A percentile compares a stretch with the other conserved stretches of the same genome.
Evolutionary conservation across 2,888 invertebrate species (phyloP).

Genomic region (Spodoptera exigua): DNA sequence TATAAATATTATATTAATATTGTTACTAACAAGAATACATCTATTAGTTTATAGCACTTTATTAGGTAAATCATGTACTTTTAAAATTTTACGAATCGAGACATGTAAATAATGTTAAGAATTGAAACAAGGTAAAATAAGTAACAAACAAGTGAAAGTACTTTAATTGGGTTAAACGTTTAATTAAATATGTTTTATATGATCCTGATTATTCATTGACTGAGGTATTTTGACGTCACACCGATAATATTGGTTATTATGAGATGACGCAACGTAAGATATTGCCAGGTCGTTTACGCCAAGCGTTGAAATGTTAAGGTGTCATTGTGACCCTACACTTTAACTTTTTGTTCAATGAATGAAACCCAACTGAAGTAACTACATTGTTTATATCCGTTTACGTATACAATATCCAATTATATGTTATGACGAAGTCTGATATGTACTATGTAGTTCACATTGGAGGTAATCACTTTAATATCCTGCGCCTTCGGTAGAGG

Average conservation of each 20-base stretch:
- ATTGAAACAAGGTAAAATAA: conserved; percentile 44
- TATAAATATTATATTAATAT: too few relatives aligned
- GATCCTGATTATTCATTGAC: conserved; percentile 18
- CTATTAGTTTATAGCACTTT: too few relatives aligned
- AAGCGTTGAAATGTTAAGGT: conserved; percentile 57
- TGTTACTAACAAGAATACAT: too few relatives aligned
- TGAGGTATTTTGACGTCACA: conserved; percentile 51
- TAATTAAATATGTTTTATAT: conserved; percentile 21
- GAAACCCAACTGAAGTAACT: conserved; percentile 59
- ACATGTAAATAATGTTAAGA: conserved; percentile 1
- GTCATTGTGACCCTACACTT: conserved; percentile 58
- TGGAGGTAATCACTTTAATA: conserved; percentile 25
- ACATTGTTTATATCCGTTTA: conserved; percentile 63
- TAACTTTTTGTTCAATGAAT: conserved; percentile 52
- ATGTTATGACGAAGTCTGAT: conserved; percentile 17
- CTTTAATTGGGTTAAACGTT: conserved; percentile 24
- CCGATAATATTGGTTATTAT: conserved; percentile 44
- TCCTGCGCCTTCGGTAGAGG: conserved; percentile 33
- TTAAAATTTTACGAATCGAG: conserved; percentile 5
- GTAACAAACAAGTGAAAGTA: conserved; percentile 46
- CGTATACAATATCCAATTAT: conserved; percentile 62
- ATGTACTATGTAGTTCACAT: conserved; percentile 17
- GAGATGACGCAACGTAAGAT: conserved; percentile 51
- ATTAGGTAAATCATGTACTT: too few relatives aligned
- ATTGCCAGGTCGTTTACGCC: conserved; percentile 46